Evolutionary conservation across 92 coral and sea anemone genomes (phyloP), one percentile per base, ranked within the genome.

Genomic region (Phymanthus crucifer): DNA sequence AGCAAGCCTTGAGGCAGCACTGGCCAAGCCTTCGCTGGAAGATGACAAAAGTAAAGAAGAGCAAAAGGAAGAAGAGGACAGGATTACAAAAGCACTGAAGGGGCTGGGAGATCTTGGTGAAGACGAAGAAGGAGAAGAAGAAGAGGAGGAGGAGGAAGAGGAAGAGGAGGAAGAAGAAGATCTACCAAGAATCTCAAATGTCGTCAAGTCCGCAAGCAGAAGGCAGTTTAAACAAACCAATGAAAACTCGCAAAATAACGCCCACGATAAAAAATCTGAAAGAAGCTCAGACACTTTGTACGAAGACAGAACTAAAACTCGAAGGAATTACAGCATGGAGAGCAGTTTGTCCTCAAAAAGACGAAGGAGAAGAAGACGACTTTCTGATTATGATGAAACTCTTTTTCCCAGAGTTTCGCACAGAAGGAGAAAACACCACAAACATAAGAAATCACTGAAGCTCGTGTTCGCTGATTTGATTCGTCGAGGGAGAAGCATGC

Each of bases 1-100:
- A 87, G 91, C 86, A 64, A 74, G 66, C 23, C 66, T 87, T 23
- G 85, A 87, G 32, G 85, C 81, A 8, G 91, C 91, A 2, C 32
- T 87, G 13, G 82, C 91, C 3, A 73, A 83, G 21, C 82, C 76
- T 3, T 47, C 89, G 32, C 54, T 75, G n/a, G 78, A 57, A 64
- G 84, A 79, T 40, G 83, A 79, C 13, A 66, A 64, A 58, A 77
- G 71, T 12, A 67, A 78, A 9, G 40, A 14, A 78, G 74, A 78
- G 34, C 64, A 75, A 33, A 75, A 75, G n/a, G 33, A 75, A 23
- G 66, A 54, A 14, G 79, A 75, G 40, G 17, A 18, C 10, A 35
- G 21, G 29, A 75, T 75, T 2, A 33, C 34, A 19, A 75, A 75
- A 17, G 66, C 24, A 2, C 36, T 68, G 3, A 18, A 38, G 19